Evolutionary conservation across 2,113 vertebrate species (phyloP).

Genomic region (Pongo pygmaeus): DNA sequence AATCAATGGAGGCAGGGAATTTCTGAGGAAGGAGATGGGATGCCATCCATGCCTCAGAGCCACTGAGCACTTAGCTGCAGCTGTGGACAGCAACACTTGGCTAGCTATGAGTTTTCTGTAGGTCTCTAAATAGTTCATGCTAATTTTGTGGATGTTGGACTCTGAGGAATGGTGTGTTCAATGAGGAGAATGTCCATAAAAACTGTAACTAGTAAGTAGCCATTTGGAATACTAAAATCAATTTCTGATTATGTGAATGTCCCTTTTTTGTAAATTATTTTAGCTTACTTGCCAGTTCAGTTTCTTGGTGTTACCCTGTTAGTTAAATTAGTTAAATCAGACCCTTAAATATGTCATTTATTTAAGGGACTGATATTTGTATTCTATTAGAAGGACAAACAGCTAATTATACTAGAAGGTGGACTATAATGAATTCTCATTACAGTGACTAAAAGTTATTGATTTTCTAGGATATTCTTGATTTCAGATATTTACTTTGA

Average conservation of each 20-base stretch:
- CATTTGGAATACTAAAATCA: constrained; percentile 3
- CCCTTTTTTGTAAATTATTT: neutral
- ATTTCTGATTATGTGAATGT: neutral
- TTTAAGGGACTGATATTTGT: neutral
- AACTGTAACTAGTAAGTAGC: neutral
- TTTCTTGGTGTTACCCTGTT: neutral
- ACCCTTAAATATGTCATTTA: neutral
- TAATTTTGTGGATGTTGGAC: constrained; percentile 5
- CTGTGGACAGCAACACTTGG: neutral
- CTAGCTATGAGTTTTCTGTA: neutral
- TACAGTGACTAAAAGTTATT: neutral
- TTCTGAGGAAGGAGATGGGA: neutral
- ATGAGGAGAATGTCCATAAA: neutral
- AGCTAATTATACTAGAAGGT: constrained; percentile 17
- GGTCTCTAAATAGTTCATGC: neutral
- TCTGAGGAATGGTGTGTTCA: constrained; percentile 10
- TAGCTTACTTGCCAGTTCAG: neutral
- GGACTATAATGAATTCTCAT: neutral
- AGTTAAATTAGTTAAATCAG: neutral
- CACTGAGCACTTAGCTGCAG: neutral
- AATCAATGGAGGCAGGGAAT: neutral
- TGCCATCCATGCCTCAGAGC: neutral
- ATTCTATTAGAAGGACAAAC: neutral
- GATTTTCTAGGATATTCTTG: neutral
- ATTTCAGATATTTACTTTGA: neutral